Conservation (phyloP, 1,140 invertebrate genomes). For the Saxidomus purpurata region DNA sequence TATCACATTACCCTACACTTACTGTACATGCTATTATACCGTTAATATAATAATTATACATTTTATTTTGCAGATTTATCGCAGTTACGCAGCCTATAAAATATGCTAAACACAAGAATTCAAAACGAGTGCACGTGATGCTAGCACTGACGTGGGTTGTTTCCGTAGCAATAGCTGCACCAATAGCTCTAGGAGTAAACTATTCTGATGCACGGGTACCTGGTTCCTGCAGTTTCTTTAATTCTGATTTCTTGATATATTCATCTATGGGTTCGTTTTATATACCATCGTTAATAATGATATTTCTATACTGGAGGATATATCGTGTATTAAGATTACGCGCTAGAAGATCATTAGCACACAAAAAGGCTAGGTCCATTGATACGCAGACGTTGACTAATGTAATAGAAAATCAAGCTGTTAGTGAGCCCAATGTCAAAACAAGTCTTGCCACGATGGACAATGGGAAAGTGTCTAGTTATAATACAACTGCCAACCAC, state of each 20-base stretch:
- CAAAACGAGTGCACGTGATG: slow-evolving; percentile 96
- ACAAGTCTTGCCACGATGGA: slow-evolving; percentile 80
- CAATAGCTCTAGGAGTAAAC: slow-evolving; percentile 98
- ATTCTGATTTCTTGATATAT: slow-evolving; percentile 99
- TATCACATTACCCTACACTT: no score
- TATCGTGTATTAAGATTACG: slow-evolving; percentile 95
- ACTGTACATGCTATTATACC: no score
- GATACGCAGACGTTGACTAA: slow-evolving; percentile 73
- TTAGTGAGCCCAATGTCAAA: slow-evolving; percentile 79
- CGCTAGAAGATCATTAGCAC: slow-evolving; percentile 87
- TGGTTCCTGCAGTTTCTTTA: slow-evolving; percentile 96
- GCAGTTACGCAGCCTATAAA: slow-evolving; percentile 99
- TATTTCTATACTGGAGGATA: slow-evolving; percentile 99
- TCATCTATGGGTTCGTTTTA: slow-evolving; percentile 99
- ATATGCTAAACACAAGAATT: slow-evolving; percentile 99
- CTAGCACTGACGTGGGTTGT: slow-evolving; percentile 99
- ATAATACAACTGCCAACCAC: slow-evolving; percentile 86
- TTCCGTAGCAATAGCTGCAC: slow-evolving; percentile 98
- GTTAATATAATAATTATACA: no score
- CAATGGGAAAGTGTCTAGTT: slow-evolving; percentile 86
- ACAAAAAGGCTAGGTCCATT: slow-evolving; percentile 59
- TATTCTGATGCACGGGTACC: slow-evolving; percentile 80
- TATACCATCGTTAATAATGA: slow-evolving; percentile 99
- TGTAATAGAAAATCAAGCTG: slow-evolving; percentile 82
- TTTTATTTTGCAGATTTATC: slow-evolving; percentile 93